Base-by-base conservation (phyloP, 2,888 invertebrate genomes). In the Girardia tigrina region DNA sequence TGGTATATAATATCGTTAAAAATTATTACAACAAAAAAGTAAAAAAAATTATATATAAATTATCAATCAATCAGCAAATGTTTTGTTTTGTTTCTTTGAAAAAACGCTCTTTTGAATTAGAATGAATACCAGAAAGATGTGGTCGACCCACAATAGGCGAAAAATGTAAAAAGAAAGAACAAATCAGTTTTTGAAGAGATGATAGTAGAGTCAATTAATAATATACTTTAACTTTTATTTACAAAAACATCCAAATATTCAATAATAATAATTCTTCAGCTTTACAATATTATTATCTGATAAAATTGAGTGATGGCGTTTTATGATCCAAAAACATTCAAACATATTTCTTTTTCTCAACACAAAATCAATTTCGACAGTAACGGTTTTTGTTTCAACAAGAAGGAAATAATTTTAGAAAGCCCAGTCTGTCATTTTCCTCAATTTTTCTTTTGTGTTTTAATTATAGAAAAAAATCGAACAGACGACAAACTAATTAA, bases 251-350 rank as follows among this genome's bases (percentile, higher is more conserved):
- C n/a, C 56, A 56, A 56, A 56, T 4, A 56, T 56, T 56, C 8
- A 56, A 56, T 56, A 56, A 56, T 56, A 56, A 56, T 8, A 56
- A 56, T 56, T 56, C 56, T 56, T 56, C 4, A 56, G n/a, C 56
- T 56, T 56, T 56, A 56, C 56, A 56, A 56, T 56, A 56, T 56
- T 56, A 56, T 56, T 56, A 56, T 56, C 56, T 56, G 56, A 56
- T 56, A 56, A 56, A 56, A 56, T 56, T 56, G 56, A 56, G 56
- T 56, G 56, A 56, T 56, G 56, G 56, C 56, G 56, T 20, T 56
- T 20, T 20, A 20, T 56, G n/a, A 8, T n/a, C n/a, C 56, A 56
- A 16, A n/a, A 56, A 12, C n/a, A 56, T 56, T 23, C 56, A 56
- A 23, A 23, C 56, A 56, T 56, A 56, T 20, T 12, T 56, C 2